phyloP scores from a whole-genome alignment of 2,888 invertebrate species.

The Ptychoptera contaminata region DNA sequence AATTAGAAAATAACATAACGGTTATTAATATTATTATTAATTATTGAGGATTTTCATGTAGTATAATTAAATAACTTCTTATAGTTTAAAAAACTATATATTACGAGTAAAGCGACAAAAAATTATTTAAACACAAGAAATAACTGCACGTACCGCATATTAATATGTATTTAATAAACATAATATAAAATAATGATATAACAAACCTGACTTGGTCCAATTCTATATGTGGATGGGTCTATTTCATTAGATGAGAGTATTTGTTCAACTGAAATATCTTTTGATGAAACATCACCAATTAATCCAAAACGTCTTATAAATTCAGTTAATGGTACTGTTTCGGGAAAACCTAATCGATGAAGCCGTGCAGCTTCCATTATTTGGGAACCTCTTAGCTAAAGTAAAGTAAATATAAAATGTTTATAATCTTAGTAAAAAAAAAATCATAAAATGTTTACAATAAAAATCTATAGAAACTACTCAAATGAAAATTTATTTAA shows the following conservation, averaged over 20 bases:
- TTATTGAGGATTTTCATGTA: too few relatives aligned
- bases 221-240: constrained; percentile 70
- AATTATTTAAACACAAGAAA: too few relatives aligned
- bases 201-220: constrained; percentile 85
- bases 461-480: constrained; percentile 6
- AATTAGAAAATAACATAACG: too few relatives aligned
- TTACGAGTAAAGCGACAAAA: too few relatives aligned
- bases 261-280: constrained; percentile 52
- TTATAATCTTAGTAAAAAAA: background rate
- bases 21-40: too few relatives aligned
- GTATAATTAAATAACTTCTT: too few relatives aligned
- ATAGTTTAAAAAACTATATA: too few relatives aligned
- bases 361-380: constrained; percentile 76
- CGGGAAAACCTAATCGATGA: constrained; percentile 88
- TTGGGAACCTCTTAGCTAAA: constrained; percentile 75
- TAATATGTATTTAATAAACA: background rate
- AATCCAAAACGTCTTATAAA: constrained; percentile 72
- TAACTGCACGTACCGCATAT: background rate
- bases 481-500: background rate
- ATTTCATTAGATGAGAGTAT: constrained; percentile 71
- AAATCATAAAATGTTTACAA: background rate
- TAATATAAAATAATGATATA: background rate
- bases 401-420: constrained; percentile 16
- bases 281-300: constrained; percentile 26
- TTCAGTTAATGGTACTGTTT: constrained; percentile 74